Evolutionary conservation across 2,888 invertebrate species (phyloP).

Genomic region (Parapristionchus giblindavisi): DNA sequence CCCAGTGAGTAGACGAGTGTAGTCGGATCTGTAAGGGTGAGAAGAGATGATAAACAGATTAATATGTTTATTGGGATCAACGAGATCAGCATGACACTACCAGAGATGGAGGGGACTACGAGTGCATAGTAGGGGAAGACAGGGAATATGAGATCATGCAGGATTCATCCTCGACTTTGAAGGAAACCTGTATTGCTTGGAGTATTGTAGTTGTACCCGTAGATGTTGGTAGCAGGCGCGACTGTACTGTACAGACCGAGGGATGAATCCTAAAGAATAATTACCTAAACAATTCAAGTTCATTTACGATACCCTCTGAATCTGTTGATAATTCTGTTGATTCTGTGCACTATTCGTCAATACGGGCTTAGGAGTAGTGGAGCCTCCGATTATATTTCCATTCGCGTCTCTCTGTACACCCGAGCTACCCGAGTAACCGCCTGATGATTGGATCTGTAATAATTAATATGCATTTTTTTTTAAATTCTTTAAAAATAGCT

Average conservation of each 20-base stretch:
- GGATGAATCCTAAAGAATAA: slow-evolving; percentile 16
- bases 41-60: too few relatives aligned
- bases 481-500: neutral
- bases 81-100: too few relatives aligned
- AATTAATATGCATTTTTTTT: neutral
- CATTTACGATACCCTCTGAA: slow-evolving; percentile 39
- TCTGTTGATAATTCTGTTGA: slow-evolving; percentile 53
- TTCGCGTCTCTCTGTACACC: slow-evolving; percentile 1
- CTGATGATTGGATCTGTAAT: too few relatives aligned
- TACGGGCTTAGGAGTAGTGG: slow-evolving; percentile 40
- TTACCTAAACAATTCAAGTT: neutral
- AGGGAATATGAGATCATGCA: neutral
- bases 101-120: neutral
- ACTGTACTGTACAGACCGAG: slow-evolving; percentile 1
- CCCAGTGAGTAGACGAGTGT: too few relatives aligned
- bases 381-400: neutral
- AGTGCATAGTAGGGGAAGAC: neutral
- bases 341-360: slow-evolving; percentile 52
- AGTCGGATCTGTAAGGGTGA: too few relatives aligned
- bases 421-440: neutral
- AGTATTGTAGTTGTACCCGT: slow-evolving; percentile 50
- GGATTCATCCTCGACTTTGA: neutral
- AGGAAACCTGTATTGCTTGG: slow-evolving; percentile 14
- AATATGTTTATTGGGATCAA: too few relatives aligned
- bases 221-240: slow-evolving; percentile 47